phyloP scores from a whole-genome alignment of 2,113 vertebrate species.

The Lamprotornis superbus region DNA sequence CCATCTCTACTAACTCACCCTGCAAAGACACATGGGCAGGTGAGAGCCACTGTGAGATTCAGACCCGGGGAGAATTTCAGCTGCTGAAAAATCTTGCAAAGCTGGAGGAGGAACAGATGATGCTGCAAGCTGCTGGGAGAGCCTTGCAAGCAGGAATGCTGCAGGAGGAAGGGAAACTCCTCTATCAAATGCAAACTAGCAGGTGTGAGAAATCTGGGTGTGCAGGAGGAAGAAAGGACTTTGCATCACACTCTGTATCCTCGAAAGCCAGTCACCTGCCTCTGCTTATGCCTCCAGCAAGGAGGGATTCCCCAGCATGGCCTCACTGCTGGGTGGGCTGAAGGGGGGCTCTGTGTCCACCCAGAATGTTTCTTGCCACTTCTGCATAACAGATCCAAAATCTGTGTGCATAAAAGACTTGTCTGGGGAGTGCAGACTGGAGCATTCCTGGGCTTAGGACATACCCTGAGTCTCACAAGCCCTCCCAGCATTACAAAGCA shows the following conservation, averaged over 20 bases:
- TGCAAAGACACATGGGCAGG: not conserved
- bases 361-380: not conserved
- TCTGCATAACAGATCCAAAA: not conserved
- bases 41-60: not conserved
- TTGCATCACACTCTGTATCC: not conserved
- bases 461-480: not conserved
- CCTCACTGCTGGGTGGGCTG: not conserved
- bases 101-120: constrained; percentile 6
- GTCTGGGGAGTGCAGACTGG: not conserved
- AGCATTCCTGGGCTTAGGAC: not conserved
- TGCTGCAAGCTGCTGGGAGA: not conserved
- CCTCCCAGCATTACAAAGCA: not conserved
- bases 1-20: not conserved
- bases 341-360: not conserved
- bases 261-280: not conserved
- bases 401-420: not conserved
- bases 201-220: constrained; percentile 11
- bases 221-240: not conserved
- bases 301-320: accelerated
- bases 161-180: constrained; percentile 11
- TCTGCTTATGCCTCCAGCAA: not conserved
- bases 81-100: not conserved
- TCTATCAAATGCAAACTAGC: constrained; percentile 15
- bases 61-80: not conserved
- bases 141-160: not conserved